phyloP scores from a whole-genome alignment of 1,140 invertebrate species.

The Orchesella cincta region DNA sequence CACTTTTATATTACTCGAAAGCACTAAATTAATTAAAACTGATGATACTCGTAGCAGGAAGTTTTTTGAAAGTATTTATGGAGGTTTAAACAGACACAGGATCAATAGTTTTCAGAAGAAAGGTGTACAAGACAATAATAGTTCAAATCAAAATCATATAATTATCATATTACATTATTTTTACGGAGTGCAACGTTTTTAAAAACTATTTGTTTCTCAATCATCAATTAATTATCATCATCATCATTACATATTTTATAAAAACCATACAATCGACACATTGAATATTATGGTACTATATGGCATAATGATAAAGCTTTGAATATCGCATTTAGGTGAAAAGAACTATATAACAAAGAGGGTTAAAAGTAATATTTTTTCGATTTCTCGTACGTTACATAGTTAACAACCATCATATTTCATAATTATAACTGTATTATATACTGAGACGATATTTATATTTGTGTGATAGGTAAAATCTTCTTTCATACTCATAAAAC shows the following conservation, averaged over 20 bases:
- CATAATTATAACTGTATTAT: too few species aligned
- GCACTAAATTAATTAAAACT: background rate
- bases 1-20: background rate
- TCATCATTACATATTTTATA: background rate
- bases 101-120: too few species aligned
- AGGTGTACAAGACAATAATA: background rate
- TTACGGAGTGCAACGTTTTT: background rate
- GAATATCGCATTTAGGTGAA: conserved; percentile 17
- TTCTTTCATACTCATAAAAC: background rate
- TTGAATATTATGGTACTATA: background rate
- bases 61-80: too few species aligned
- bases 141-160: conserved; percentile 11
- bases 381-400: background rate
- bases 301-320: conserved; percentile 24
- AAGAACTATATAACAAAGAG: conserved; percentile 17
- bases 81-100: too few species aligned
- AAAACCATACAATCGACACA: background rate
- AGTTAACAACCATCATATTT: too few species aligned
- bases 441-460: too few species aligned
- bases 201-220: background rate
- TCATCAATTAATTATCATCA: too few species aligned
- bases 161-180: background rate
- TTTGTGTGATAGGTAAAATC: background rate
- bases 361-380: background rate
- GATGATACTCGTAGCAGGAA: too few species aligned